Evolutionary conservation across 2,113 vertebrate genomes (phyloP).

Genomic region (Pseudopipra pipra): DNA sequence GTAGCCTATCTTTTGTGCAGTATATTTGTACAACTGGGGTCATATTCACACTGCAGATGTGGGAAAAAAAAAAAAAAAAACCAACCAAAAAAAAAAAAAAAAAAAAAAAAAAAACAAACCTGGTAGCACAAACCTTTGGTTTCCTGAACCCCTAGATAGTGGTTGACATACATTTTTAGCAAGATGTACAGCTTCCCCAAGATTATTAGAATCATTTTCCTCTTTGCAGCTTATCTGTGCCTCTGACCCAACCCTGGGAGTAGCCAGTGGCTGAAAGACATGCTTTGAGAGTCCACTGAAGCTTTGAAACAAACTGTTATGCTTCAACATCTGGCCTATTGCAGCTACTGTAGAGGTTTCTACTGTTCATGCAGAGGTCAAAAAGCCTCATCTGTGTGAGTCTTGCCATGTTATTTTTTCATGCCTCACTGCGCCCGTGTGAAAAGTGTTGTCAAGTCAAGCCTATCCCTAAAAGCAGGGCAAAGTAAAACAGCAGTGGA

Average conservation of each 20-base stretch:
- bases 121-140: neutral
- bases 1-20: neutral
- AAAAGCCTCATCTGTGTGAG: neutral
- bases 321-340: neutral
- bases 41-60: neutral
- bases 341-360: neutral
- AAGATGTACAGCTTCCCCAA: neutral
- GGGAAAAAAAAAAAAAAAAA: neutral
- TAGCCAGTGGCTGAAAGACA: neutral
- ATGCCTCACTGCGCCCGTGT: neutral
- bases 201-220: neutral
- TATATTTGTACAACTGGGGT: neutral
- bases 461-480: neutral
- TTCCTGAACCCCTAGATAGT: neutral
- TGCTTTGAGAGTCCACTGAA: neutral
- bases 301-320: neutral
- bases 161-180: neutral
- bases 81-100: too few species aligned
- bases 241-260: neutral
- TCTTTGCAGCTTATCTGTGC: neutral
- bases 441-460: neutral
- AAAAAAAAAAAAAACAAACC: neutral
- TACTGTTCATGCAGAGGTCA: neutral
- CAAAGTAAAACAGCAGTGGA: neutral
- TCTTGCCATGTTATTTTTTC: neutral